These are phyloP conservation scores for Volucella inanis DNA, from an alignment of 2,888 invertebrate genomes.

Conservation along the genomic window DNA sequence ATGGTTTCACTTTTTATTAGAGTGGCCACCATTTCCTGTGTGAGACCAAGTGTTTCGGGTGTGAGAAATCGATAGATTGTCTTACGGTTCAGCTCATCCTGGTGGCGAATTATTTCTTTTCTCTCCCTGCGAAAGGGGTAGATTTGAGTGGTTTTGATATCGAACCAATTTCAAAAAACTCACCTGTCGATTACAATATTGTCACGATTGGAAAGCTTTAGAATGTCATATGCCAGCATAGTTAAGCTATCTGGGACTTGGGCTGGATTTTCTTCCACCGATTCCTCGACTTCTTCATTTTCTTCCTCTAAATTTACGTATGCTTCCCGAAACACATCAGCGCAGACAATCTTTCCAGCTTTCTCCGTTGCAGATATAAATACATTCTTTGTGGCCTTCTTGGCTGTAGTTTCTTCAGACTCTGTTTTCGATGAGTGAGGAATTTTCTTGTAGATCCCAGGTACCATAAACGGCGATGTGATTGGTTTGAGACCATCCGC, in stretches of 20 bases:
- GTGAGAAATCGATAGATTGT: constrained; percentile 80
- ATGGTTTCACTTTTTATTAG: constrained; percentile 47
- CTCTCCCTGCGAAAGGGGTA: constrained; percentile 76
- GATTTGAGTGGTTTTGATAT: not conserved
- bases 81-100: constrained; percentile 78
- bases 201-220: constrained; percentile 79
- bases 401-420: constrained; percentile 5
- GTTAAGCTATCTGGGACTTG: constrained; percentile 77
- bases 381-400: constrained; percentile 75
- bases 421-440: constrained; percentile 49
- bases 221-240: constrained; percentile 79
- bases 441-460: constrained; percentile 78
- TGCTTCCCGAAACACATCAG: constrained; percentile 63
- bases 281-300: constrained; percentile 28
- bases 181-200: constrained; percentile 81
- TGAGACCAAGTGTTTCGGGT: constrained; percentile 78
- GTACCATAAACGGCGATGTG: constrained; percentile 77
- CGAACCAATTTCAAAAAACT: not conserved
- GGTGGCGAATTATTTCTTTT: constrained; percentile 80
- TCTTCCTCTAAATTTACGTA: constrained; percentile 70
- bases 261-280: constrained; percentile 15
- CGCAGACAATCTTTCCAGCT: constrained; percentile 76
- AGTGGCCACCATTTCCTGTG: constrained; percentile 58
- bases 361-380: constrained; percentile 75
- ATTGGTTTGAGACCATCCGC: constrained; percentile 77